Evolutionary conservation across 2,113 vertebrate genomes (phyloP).

Genomic region (Fulmarus glacialis): DNA sequence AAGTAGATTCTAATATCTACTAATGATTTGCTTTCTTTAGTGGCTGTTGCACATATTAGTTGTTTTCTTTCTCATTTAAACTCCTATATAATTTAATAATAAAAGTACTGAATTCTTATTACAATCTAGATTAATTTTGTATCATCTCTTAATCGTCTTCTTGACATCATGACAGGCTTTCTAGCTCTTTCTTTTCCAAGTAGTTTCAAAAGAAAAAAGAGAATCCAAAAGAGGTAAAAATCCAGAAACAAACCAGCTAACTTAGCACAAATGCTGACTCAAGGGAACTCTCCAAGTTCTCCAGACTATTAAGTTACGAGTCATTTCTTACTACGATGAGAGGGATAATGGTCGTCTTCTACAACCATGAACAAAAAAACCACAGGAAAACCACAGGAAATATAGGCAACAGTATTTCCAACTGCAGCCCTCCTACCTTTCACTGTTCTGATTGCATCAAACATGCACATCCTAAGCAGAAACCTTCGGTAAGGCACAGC

Average conservation of each 20-base stretch:
- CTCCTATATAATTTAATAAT: not conserved
- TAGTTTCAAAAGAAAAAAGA: not conserved
- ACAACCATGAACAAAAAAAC: not conserved
- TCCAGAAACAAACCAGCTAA: not conserved
- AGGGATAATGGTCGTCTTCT: not conserved
- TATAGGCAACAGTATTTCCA: not conserved
- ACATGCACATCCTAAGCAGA: not conserved
- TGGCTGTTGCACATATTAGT: not conserved
- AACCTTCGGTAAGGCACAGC: not conserved
- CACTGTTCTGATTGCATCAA: not conserved
- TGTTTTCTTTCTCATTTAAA: not conserved
- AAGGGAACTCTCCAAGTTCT: not conserved
- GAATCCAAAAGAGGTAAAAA: not conserved
- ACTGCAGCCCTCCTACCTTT: not conserved
- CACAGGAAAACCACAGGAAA: not conserved
- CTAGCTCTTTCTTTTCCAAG: not conserved
- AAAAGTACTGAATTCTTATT: not conserved
- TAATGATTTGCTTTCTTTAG: not conserved
- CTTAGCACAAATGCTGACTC: not conserved
- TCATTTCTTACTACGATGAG: not conserved
- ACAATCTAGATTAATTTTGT: not conserved
- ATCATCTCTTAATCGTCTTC: not conserved
- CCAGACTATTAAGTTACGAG: not conserved
- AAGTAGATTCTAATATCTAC: not conserved
- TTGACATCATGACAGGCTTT: not conserved